phyloP scores from a whole-genome alignment of 2,888 invertebrate species.

The Mimachlamys varia region DNA sequence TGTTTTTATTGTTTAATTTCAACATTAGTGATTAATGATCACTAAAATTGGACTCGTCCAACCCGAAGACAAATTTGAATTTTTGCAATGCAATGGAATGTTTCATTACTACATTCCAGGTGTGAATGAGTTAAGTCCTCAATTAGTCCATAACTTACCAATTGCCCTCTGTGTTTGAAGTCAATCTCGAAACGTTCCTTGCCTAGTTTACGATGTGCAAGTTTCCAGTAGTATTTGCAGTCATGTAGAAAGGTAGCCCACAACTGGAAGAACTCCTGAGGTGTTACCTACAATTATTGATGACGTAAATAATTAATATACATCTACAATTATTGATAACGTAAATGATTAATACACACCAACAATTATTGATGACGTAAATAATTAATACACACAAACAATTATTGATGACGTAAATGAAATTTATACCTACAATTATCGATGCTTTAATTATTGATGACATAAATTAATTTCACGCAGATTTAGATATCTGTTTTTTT shows the following conservation, averaged over 20 bases:
- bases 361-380: constrained; percentile 42
- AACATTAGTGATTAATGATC: too few species aligned
- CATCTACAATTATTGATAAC: constrained; percentile 51
- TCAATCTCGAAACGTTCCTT: constrained; percentile 75
- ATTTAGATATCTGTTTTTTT: too few species aligned
- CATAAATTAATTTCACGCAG: too few species aligned
- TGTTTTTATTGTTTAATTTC: too few species aligned
- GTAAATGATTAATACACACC: constrained; percentile 43
- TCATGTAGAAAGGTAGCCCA: constrained; percentile 78
- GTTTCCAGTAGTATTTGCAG: constrained; percentile 77
- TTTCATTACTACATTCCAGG: too few species aligned
- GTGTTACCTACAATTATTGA: constrained; percentile 57
- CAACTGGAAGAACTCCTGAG: constrained; percentile 71
- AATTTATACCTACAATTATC: too few species aligned
- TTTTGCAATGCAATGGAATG: too few species aligned
- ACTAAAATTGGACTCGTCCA: too few species aligned
- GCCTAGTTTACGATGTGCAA: constrained; percentile 75
- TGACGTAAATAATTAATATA: not conserved
- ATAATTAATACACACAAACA: constrained; percentile 48
- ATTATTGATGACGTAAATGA: not conserved
- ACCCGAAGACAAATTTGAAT: too few species aligned
- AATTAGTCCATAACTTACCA: constrained; percentile 58
- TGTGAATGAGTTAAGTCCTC: too few species aligned
- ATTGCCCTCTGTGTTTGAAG: constrained; percentile 73
- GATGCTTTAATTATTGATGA: too few species aligned